Base-by-base conservation (phyloP, 37 sponge, comb jelly and placozoan genomes). In the Chondrilla cf. caribensis region DNA sequence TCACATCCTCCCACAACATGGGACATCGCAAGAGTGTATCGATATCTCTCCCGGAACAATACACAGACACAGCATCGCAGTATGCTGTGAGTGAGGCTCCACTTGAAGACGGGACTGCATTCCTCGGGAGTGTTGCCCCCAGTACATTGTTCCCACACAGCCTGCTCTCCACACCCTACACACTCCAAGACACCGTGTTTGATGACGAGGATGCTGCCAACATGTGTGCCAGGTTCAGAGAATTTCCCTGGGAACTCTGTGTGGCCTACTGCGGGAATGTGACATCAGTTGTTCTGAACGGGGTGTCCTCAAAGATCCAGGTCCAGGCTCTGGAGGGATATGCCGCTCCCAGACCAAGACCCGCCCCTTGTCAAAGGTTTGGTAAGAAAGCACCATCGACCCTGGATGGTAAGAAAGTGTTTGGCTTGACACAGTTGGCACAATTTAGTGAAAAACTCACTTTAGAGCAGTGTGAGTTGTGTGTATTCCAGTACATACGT, bases 11-110 rank as follows among this genome's bases (percentile, higher is more conserved):
- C 35, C 59, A 22, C 26, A 8, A 35, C 4, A 26, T 58, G 21
- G 36, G 33, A 5, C 8, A 28, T 21, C 59, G 73, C 24, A 77
- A 77, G 42, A 77, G 58, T 43, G 85, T 78, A 3, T 75, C 85
- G 11, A n/a, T 78, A 51, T 43, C 78, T 1, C 22, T 78, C 8
- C 79, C 80, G 11, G 32, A 24, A 28, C 31, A 67, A 17, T 67
- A 67, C 68, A 67, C 68, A 17, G 68, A 8, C 35, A 33, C 33
- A 3, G 17, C 76, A n/a, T 24, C 36, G 40, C 43, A 40, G 76
- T 92, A 92, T 54, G 86, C 84, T 7, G 86, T 86, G 81, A 92
- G 93, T 54, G 83, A 58, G 25, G 86, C 89, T 9, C 81, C 93
- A 0, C 68, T 88, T 58, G 78, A 76, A 47, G 85, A 75, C 5